Evolutionary conservation across 2,113 vertebrate genomes (phyloP).

Genomic region (Pterocles gutturalis): DNA sequence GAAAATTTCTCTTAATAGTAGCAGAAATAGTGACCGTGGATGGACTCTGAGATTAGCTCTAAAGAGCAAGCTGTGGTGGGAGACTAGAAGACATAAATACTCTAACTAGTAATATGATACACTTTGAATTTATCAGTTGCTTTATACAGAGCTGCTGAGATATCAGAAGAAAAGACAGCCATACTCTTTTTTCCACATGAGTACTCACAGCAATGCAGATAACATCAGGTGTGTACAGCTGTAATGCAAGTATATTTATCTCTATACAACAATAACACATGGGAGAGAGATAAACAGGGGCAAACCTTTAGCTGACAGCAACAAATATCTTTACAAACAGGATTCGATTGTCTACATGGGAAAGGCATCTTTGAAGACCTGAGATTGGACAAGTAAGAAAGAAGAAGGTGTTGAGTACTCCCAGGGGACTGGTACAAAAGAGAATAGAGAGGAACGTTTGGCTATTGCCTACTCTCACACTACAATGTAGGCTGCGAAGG

Average conservation of each 20-base stretch:
- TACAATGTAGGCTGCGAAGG: background rate
- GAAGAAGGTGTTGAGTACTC: background rate
- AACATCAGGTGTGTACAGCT: background rate
- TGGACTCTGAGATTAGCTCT: background rate
- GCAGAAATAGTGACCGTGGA: background rate
- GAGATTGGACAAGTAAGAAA: background rate
- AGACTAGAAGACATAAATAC: background rate
- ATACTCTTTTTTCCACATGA: background rate
- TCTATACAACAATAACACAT: background rate
- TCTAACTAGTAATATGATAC: background rate
- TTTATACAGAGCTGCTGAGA: background rate
- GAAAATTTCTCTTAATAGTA: background rate
- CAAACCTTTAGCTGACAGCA: background rate
- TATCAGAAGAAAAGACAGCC: background rate
- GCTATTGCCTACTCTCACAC: background rate
- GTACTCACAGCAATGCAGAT: background rate
- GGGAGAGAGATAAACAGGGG: background rate
- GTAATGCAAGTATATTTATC: background rate
- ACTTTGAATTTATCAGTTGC: background rate
- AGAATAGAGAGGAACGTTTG: background rate
- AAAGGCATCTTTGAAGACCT: constrained; percentile 8
- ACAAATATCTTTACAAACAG: background rate
- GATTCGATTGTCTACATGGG: background rate
- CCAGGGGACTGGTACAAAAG: background rate
- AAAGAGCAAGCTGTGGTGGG: background rate